Evolutionary conservation across 2,797 vertebrate genomes (phyloP).

Genomic region (Eutrigla gurnardus): DNA sequence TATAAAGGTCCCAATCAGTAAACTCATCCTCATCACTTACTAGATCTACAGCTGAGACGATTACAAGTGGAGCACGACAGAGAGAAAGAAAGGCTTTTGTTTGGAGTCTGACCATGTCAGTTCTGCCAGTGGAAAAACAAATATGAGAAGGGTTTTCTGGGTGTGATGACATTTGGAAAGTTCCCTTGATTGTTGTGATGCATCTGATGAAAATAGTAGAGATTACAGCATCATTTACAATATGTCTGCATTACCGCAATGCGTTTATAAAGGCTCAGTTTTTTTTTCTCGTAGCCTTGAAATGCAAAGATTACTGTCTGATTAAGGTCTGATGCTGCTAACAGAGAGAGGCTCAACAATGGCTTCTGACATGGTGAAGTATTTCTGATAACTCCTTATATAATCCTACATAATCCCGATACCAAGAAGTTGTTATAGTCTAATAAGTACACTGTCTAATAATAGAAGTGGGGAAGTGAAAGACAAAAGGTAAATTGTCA

Average conservation of each 20-base stretch:
- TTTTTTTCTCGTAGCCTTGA: neutral
- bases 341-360: neutral
- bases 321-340: neutral
- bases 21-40: neutral
- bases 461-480: conserved; percentile 34
- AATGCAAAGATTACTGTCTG: neutral
- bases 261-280: neutral
- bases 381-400: neutral
- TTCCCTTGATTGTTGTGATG: neutral
- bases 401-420: neutral
- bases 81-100: neutral
- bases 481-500: conserved; percentile 2
- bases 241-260: neutral
- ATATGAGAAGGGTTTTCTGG: no score
- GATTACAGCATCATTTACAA: neutral
- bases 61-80: neutral
- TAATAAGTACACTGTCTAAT: conserved; percentile 13
- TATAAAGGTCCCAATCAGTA: neutral
- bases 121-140: neutral
- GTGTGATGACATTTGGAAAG: conserved; percentile 13
- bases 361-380: neutral
- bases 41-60: neutral
- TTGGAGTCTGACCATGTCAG: neutral
- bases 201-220: neutral
- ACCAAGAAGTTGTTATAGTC: rapidly evolving